A percentile compares a stretch with the other conserved stretches of the same genome.
These are phyloP conservation scores for Dasypus novemcinctus DNA, from an alignment of 2,113 vertebrate species.

Conservation along the genomic window DNA sequence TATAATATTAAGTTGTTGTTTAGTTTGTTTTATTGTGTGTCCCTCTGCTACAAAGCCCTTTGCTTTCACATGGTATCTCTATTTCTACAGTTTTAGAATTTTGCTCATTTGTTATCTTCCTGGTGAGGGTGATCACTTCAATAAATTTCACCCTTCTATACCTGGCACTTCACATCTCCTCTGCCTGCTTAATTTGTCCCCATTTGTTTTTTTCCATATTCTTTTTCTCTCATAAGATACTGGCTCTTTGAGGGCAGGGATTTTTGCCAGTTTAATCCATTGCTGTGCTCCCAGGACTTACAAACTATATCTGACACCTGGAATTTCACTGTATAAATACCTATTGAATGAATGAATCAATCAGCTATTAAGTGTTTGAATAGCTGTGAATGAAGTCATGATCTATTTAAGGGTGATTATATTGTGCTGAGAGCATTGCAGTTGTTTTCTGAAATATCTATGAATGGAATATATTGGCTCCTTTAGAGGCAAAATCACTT, in stretches of 20 bases:
- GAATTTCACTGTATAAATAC: background rate
- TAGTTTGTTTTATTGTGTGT: background rate
- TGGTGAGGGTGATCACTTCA: background rate
- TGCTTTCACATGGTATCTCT: background rate
- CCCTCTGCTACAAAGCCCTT: background rate
- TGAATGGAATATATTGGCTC: background rate
- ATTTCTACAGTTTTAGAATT: constrained; percentile 5
- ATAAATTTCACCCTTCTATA: background rate
- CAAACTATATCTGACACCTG: background rate
- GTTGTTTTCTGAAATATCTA: constrained; percentile 33
- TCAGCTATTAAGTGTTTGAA: background rate
- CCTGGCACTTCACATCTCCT: background rate
- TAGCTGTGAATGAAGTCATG: background rate
- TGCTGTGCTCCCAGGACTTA: background rate
- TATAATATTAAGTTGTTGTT: background rate
- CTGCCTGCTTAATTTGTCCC: background rate
- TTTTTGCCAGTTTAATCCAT: background rate
- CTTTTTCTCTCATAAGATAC: background rate
- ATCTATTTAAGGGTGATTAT: constrained; percentile 20
- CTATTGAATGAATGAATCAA: background rate
- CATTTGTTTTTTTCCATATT: background rate
- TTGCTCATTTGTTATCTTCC: background rate
- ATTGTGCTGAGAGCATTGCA: constrained; percentile 13
- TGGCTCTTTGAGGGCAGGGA: background rate
- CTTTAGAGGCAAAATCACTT: background rate